Percentiles rank a stretch among this genome's conserved stretches.
Conservation (phyloP, 2,797 vertebrate species). For the Parambassis ranga region DNA sequence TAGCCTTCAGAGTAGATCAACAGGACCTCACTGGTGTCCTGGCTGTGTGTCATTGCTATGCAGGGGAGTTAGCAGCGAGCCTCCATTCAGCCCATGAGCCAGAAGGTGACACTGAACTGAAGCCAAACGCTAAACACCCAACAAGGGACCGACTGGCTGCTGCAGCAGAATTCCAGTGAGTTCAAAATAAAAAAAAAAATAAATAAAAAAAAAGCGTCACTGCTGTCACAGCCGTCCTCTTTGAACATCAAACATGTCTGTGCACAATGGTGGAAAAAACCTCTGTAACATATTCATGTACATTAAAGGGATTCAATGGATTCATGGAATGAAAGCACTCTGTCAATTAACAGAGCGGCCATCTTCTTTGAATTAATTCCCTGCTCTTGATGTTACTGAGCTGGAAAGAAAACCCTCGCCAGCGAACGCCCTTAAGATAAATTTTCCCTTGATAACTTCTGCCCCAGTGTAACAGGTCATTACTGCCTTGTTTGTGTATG, state of each 20-base stretch:
- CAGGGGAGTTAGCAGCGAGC: conserved; percentile 41
- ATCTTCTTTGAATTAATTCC: conserved; percentile 55
- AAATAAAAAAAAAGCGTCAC: background rate
- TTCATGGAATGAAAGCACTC: conserved; percentile 51
- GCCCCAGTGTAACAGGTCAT: conserved; percentile 42
- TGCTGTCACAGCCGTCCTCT: no score
- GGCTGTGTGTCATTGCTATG: conserved; percentile 66
- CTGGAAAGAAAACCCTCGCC: conserved; percentile 5
- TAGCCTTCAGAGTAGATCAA: conserved; percentile 5
- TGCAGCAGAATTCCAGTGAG: conserved; percentile 14
- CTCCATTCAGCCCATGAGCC: conserved; percentile 55
- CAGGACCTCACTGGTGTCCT: conserved; percentile 17
- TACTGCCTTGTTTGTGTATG: conserved; percentile 54
- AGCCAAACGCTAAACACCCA: conserved; percentile 56
- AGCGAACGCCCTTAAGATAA: conserved; percentile 21
- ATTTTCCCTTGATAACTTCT: conserved; percentile 35
- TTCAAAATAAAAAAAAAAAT: conserved; percentile 35
- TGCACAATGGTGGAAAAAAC: conserved; percentile 7
- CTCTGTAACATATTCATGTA: conserved; percentile 7
- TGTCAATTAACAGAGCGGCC: conserved; percentile 38
- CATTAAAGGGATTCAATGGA: conserved; percentile 27
- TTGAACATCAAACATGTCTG: conserved; percentile 9
- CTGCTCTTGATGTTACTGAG: conserved; percentile 45
- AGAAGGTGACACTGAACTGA: conserved; percentile 57
- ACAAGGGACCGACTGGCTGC: conserved; percentile 35